Percentiles rank a stretch among this genome's conserved stretches.
Conservation (phyloP, 2,888 invertebrate species). For the Eupithecia tripunctaria region DNA sequence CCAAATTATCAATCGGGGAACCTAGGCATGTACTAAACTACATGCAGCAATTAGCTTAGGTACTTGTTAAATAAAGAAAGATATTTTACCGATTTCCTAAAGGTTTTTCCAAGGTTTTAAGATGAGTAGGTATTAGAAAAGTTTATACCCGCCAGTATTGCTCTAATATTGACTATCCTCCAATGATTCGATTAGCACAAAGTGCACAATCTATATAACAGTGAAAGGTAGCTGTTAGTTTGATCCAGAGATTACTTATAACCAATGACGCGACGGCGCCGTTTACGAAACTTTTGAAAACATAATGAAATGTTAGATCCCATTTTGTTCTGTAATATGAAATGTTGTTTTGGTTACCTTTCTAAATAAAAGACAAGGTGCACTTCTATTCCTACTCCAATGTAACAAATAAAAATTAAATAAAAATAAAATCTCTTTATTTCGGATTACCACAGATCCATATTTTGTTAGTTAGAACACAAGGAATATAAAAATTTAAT, state of each 20-base stretch:
- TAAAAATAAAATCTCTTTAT: no score
- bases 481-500: no score
- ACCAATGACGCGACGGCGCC: no score
- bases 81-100: no score
- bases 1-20: background rate
- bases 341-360: background rate
- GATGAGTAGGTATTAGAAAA: background rate
- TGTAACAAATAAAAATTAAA: no score
- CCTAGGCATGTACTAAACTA: background rate
- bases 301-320: conserved; percentile 29
- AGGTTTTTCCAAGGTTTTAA: background rate
- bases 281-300: conserved; percentile 40
- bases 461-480: no score
- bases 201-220: conserved; percentile 22
- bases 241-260: conserved; percentile 30
- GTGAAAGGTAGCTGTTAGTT: conserved; percentile 38
- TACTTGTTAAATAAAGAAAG: no score
- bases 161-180: conserved; percentile 14
- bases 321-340: conserved; percentile 24
- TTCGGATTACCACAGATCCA: no score
- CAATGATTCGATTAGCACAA: conserved; percentile 14
- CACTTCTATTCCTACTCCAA: background rate
- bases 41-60: background rate
- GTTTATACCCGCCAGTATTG: background rate
- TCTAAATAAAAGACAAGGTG: background rate